Conservation (phyloP, 2,888 invertebrate genomes). For the Cerceris rybyensis region DNA sequence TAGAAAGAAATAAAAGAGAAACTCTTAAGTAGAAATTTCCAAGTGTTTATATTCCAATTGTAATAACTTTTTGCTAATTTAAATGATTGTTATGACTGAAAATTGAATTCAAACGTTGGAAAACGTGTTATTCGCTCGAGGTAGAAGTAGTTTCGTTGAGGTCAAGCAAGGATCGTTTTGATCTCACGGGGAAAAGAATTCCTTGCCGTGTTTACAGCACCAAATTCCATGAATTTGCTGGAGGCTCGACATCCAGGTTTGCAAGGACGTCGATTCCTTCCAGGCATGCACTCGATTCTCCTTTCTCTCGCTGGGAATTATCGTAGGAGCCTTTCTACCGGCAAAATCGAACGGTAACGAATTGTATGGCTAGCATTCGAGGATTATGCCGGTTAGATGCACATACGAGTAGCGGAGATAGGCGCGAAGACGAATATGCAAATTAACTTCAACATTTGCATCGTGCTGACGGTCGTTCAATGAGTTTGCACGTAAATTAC, state of each 20-base stretch:
- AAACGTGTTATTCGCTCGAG: too few relatives aligned
- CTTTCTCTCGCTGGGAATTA: slow-evolving; percentile 35
- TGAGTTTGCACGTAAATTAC: too few relatives aligned
- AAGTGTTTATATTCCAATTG: too few relatives aligned
- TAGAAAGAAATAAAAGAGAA: too few relatives aligned
- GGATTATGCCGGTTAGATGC: neutral
- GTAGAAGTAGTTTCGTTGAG: neutral
- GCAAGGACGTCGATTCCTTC: slow-evolving; percentile 42
- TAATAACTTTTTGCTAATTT: too few relatives aligned
- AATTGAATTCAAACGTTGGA: too few relatives aligned
- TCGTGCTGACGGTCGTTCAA: too few relatives aligned
- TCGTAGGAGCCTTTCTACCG: slow-evolving; percentile 27
- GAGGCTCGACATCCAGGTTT: slow-evolving; percentile 33
- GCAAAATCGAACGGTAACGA: slow-evolving; percentile 14
- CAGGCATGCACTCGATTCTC: slow-evolving; percentile 28
- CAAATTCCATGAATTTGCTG: slow-evolving; percentile 24
- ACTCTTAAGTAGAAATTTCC: too few relatives aligned
- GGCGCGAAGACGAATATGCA: neutral
- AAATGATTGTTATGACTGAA: too few relatives aligned
- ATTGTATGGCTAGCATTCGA: neutral
- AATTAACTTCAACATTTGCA: too few relatives aligned
- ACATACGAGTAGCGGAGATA: neutral
- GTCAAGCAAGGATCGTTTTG: neutral
- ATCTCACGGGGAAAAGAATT: slow-evolving; percentile 13
- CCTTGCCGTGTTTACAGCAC: slow-evolving; percentile 17